Base-by-base conservation (phyloP, 2,113 vertebrate genomes). In the Atlantisia rogersi region DNA sequence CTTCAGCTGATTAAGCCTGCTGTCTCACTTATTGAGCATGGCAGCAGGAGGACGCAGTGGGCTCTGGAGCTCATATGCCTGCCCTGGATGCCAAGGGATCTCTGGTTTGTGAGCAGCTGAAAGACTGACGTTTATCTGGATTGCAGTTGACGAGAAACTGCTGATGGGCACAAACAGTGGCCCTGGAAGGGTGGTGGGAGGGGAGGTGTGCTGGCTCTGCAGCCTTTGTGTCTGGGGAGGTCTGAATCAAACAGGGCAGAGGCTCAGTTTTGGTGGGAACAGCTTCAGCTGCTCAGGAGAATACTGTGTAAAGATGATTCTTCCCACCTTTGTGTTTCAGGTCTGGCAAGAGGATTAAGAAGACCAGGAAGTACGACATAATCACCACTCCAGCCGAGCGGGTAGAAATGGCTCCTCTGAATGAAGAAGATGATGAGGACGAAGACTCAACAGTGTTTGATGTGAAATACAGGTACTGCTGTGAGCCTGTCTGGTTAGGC, bases 371-470 rank as follows among this genome's bases (percentile, higher is more conserved):
- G 90, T 99, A 99, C 10, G 99, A 99, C 95, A 99, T 99, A 37
- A 99, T 99, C 91, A 99, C 99, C 22, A 99, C 99, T 16, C 99
- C 99, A 0, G 99, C 99, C 0, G 99, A 99, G 97, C 97, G 98
- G 1, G 99, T 99, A 7, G 99, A 99, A 97, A 99, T 99, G 99
- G 98, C 99, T 12, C 99, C 99, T n/a, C 97, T 99, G 52, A 99
- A 99, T 0, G 99, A 99, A 80, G 99, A 99, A 17, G 98, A 99
- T 0, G 99, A 99, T 0, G 98, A 98, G 8, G 99, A 99, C 0
- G 99, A 99, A 48, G 99, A 99, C 68, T 98, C 99, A 4, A 99
- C 99, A 74, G 98, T 99, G 19, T 99, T 99, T 90, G 99, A 99
- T 97, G 98, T 99, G 90, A 99, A 99, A 94, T 99, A 99, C 98